phyloP scores from a whole-genome alignment of 2,888 invertebrate species.

The Cryptocheilus praepositus region DNA sequence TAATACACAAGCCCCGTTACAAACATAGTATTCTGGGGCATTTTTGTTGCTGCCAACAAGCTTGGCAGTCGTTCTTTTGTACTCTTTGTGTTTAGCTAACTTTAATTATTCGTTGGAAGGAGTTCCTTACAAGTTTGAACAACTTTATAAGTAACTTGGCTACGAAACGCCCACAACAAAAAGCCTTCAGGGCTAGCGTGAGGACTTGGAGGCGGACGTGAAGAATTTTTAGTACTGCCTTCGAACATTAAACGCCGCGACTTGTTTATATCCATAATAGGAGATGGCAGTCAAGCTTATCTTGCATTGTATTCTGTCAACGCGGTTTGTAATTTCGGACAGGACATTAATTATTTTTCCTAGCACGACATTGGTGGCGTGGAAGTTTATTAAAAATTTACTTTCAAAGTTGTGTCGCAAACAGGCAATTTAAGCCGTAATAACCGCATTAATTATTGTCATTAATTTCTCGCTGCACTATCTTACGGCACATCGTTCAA shows the following conservation, averaged over 20 bases:
- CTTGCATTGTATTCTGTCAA: no score
- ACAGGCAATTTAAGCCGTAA: no score
- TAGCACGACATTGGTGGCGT: no score
- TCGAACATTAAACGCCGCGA: constrained; percentile 28
- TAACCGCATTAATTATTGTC: no score
- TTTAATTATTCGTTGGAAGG: constrained; percentile 56
- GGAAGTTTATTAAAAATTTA: no score
- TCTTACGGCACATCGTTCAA: no score
- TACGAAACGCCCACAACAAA: constrained; percentile 46
- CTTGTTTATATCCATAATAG: constrained; percentile 31
- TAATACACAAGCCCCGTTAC: not conserved
- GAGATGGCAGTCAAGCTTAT: constrained; percentile 1
- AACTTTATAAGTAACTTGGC: constrained; percentile 57
- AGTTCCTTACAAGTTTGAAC: constrained; percentile 57
- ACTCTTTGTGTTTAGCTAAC: constrained; percentile 55
- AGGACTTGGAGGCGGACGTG: constrained; percentile 36
- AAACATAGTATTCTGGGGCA: constrained; percentile 16
- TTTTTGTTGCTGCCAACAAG: constrained; percentile 42
- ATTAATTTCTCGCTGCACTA: no score
- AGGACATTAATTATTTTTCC: no score
- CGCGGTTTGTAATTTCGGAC: no score
- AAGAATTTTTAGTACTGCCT: constrained; percentile 45
- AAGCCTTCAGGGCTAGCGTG: constrained; percentile 41
- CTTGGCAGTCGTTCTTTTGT: constrained; percentile 46
- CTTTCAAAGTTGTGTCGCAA: no score